Evolutionary conservation across 1,140 invertebrate genomes (phyloP).

Genomic region (Brachionus calyciflorus): DNA sequence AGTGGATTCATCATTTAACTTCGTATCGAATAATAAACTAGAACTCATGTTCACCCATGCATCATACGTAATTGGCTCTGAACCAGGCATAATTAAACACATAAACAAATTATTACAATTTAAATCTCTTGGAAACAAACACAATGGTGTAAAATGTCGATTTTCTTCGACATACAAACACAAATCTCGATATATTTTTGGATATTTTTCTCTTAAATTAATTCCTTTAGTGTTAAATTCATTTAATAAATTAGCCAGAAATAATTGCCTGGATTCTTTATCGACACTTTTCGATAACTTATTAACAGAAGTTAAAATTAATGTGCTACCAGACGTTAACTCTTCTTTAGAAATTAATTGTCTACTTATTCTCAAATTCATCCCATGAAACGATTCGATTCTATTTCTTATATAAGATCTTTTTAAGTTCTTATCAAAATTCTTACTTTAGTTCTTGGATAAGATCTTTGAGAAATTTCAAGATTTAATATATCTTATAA

Average conservation of each 20-base stretch:
- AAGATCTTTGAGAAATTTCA: too few species aligned
- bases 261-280: conserved; percentile 9
- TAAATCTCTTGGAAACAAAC: conserved; percentile 26
- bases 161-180: conserved; percentile 42
- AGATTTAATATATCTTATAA: too few species aligned
- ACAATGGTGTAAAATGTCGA: conserved; percentile 16
- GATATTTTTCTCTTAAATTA: conserved; percentile 27
- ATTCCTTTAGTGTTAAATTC: conserved; percentile 34
- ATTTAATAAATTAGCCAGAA: conserved; percentile 31
- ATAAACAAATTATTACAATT: conserved; percentile 39
- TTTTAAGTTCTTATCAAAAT: too few species aligned
- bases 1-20: neutral
- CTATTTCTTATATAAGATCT: too few species aligned
- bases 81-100: conserved; percentile 39
- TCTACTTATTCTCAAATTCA: neutral
- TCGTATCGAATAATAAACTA: neutral
- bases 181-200: conserved; percentile 38
- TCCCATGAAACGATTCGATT: too few species aligned
- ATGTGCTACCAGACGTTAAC: neutral
- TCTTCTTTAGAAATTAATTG: neutral
- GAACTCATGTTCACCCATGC: conserved; percentile 1
- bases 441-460: too few species aligned
- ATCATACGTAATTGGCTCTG: conserved; percentile 29
- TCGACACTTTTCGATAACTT: neutral
- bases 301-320: conserved; percentile 18